Percentiles rank a stretch among this genome's conserved stretches.
Conservation (phyloP, 1,140 invertebrate genomes). For the Steinernema feltiae region DNA sequence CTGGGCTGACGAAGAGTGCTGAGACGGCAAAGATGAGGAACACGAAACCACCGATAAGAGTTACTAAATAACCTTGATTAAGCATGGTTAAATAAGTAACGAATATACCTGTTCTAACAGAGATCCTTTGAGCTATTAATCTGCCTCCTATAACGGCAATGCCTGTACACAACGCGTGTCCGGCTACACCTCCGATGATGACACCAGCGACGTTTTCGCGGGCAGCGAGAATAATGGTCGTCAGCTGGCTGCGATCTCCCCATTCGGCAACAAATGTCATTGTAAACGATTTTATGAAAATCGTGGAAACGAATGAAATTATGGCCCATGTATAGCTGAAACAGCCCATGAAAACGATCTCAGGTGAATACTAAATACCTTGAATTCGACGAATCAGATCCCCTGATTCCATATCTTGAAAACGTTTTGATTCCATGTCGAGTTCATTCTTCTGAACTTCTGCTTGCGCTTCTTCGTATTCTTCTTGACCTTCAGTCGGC, state of each 20-base stretch:
- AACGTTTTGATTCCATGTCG: slow-evolving; percentile 65
- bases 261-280: slow-evolving; percentile 97
- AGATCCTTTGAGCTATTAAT: slow-evolving; percentile 90
- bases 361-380: background rate
- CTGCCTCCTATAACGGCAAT: slow-evolving; percentile 89
- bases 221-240: slow-evolving; percentile 88
- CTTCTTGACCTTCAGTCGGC: slow-evolving; percentile 84
- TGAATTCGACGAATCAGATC: background rate
- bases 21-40: slow-evolving; percentile 85
- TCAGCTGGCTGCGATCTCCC: slow-evolving; percentile 93
- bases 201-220: slow-evolving; percentile 85
- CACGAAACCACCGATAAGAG: slow-evolving; percentile 81
- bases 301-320: slow-evolving; percentile 67
- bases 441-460: slow-evolving; percentile 85
- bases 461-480: slow-evolving; percentile 91
- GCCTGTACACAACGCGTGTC: slow-evolving; percentile 88
- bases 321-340: slow-evolving; percentile 50
- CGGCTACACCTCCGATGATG: slow-evolving; percentile 80
- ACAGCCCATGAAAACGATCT: slow-evolving; percentile 10
- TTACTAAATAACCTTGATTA: slow-evolving; percentile 64
- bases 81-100: background rate
- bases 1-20: slow-evolving; percentile 66
- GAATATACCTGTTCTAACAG: slow-evolving; percentile 72
- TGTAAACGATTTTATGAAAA: slow-evolving; percentile 84
- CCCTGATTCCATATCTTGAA: background rate